Conservation (phyloP, 2,113 vertebrate species). For the Pampusana beccarii region DNA sequence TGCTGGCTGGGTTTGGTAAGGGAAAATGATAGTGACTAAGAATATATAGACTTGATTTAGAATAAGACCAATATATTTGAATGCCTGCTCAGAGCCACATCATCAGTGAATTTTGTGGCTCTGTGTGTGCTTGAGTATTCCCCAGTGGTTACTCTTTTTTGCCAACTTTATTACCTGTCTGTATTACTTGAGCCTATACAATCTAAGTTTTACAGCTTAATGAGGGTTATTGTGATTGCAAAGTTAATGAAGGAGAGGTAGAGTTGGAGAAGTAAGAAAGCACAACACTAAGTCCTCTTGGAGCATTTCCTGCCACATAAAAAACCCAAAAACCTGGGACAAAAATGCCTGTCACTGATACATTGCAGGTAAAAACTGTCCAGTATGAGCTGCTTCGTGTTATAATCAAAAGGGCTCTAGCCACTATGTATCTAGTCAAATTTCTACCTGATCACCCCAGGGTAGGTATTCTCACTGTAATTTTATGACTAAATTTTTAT, state of each 20-base stretch:
- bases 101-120: neutral
- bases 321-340: neutral
- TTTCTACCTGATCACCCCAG: neutral
- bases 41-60: neutral
- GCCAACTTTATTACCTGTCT: neutral
- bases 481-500: neutral
- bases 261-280: neutral
- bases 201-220: neutral
- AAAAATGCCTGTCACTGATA: neutral
- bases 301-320: neutral
- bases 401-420: neutral
- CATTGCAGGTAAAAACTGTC: neutral
- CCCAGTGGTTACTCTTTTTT: neutral
- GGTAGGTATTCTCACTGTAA: neutral
- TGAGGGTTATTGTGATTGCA: neutral
- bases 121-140: neutral
- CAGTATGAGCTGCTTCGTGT: rapidly evolving
- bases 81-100: neutral
- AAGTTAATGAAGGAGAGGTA: neutral
- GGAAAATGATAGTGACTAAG: neutral
- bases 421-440: neutral
- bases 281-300: neutral
- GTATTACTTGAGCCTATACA: neutral
- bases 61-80: neutral
- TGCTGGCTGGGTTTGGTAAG: neutral